phyloP scores from a whole-genome alignment of 23 tunicate genomes.

The Diplosoma virens region DNA sequence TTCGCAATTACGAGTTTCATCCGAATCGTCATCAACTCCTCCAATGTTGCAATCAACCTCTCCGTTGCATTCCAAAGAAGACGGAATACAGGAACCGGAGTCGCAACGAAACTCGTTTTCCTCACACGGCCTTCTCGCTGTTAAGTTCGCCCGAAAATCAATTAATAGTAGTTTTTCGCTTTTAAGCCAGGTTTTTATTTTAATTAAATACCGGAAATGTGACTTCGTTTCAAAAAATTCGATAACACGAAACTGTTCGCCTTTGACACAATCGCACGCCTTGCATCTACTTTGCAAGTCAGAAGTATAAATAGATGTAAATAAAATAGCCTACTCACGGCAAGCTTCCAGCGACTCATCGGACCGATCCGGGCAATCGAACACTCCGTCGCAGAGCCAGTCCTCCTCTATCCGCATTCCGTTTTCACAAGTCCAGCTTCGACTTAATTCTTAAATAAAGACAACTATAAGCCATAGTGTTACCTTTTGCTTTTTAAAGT shows the following conservation, averaged over 20 bases:
- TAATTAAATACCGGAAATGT: neutral
- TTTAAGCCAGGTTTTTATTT: neutral
- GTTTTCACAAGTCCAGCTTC: slow-evolving; percentile 1
- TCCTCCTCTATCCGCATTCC: neutral
- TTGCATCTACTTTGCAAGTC: too few species aligned
- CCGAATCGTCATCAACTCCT: neutral
- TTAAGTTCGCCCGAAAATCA: neutral
- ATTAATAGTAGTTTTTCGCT: neutral
- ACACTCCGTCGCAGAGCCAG: slow-evolving; percentile 17
- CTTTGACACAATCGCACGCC: too few species aligned
- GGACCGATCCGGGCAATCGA: slow-evolving; percentile 17
- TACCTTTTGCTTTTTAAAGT: too few species aligned
- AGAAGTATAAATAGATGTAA: neutral
- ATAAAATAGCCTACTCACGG: neutral
- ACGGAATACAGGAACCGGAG: slow-evolving; percentile 15
- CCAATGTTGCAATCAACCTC: slow-evolving; percentile 5
- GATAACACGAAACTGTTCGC: too few species aligned
- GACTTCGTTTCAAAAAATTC: too few species aligned
- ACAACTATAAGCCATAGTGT: too few species aligned
- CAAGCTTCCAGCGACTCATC: slow-evolving; percentile 12
- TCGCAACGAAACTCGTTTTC: slow-evolving; percentile 9
- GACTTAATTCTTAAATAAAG: neutral
- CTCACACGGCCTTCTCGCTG: neutral
- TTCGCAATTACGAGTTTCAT: neutral
- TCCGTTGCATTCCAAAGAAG: slow-evolving; percentile 11